Percentiles rank a stretch among this genome's conserved stretches.
phyloP scores from a whole-genome alignment of 2,888 invertebrate genomes.

The Andrena praecox region DNA sequence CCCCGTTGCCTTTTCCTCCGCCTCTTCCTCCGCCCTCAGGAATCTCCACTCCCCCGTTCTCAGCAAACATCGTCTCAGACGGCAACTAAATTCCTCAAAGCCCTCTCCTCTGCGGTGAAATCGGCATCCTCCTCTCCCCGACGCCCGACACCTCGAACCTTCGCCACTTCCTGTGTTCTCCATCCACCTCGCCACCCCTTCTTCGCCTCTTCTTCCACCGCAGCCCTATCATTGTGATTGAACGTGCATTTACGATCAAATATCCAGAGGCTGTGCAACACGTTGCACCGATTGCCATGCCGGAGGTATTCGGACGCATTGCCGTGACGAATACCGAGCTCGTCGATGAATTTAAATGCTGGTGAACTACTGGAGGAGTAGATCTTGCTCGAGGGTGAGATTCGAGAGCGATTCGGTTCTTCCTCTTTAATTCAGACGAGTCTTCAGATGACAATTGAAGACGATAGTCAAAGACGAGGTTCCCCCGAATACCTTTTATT shows the following conservation, averaged over 20 bases:
- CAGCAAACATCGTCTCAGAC: slow-evolving; percentile 5
- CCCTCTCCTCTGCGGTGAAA: slow-evolving; percentile 8
- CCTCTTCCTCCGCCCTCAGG: neutral
- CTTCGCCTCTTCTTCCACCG: neutral
- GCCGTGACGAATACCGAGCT: slow-evolving; percentile 6
- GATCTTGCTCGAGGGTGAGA: neutral
- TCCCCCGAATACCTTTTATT: too few relatives aligned
- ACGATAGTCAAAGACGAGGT: too few relatives aligned
- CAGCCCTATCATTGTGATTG: slow-evolving; percentile 78
- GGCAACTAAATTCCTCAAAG: slow-evolving; percentile 31
- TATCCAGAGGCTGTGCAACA: slow-evolving; percentile 73
- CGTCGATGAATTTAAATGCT: slow-evolving; percentile 4
- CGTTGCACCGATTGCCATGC: slow-evolving; percentile 48
- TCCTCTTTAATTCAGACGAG: neutral
- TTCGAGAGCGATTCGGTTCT: neutral
- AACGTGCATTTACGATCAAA: slow-evolving; percentile 77
- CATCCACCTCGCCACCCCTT: neutral
- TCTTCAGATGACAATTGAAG: too few relatives aligned
- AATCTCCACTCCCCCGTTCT: neutral
- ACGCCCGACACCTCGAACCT: slow-evolving; percentile 7
- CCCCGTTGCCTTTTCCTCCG: neutral
- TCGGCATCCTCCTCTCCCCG: slow-evolving; percentile 15
- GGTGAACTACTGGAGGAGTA: neutral
- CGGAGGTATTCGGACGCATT: slow-evolving; percentile 31
- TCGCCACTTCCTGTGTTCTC: neutral